Base-by-base conservation (phyloP, 64 coral and sea anemone genomes). In the Actinia equina region DNA sequence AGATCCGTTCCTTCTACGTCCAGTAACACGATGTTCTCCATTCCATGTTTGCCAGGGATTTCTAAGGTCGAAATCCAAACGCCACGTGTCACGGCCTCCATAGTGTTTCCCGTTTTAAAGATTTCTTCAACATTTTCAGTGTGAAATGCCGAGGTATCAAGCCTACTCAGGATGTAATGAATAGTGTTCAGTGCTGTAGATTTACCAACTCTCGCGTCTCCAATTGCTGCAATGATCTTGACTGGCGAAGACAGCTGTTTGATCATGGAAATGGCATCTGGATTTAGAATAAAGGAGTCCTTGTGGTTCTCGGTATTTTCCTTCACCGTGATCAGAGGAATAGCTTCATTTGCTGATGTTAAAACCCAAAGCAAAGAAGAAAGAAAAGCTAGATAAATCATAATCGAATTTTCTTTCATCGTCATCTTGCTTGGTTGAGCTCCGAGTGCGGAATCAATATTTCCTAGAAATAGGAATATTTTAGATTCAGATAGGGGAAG, bases 1-100 rank as follows among this genome's bases (percentile, higher is more conserved):
- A 95, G 52, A 27, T 91, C 90, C 7, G 86, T 86, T 82, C 93
- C 93, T 83, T 95, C 93, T 42, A 88, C 90, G 86, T 95, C 93
- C 70, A 95, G 49, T 63, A 95, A 89, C 67, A 95, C 77, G 6
- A 91, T 59, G 46, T 80, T 94, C 49, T 85, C 93, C 70, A 63
- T 89, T 22, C 80, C 89, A 52, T 49, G 7, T 26, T 81, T 81
- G 19, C 78, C 49, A 9, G n/a, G 77, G 41, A 41, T 44, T n/a
- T 25, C 2, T 30, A 74, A 11, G 4, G 26, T 41, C 0, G 69
- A 74, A 8, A 74, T 74, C 69, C 78, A 81, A 81, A 81, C 9
- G 6, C 78, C 78, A 2, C 22, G 78, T 52, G 78, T 81, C 44
- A 81, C 91, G 8, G 93, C 63, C 42, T 86, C 52, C 22, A 89